A percentile compares a stretch with the other conserved stretches of the same genome.
These are phyloP conservation scores for Homarus gammarus DNA, from an alignment of 2,888 invertebrate species.

Conservation along the genomic window DNA sequence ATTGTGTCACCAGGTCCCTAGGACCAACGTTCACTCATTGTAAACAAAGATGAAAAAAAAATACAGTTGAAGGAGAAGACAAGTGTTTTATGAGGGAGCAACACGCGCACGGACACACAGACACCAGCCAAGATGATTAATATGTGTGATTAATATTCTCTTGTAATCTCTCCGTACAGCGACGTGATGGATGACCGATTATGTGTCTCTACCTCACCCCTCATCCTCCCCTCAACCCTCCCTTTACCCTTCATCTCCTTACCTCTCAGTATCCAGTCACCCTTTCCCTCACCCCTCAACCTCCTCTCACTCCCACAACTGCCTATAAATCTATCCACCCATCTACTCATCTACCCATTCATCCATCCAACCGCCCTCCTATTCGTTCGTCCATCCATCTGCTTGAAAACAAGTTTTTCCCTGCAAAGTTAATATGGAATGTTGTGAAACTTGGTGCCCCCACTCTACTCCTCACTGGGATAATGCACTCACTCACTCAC, in stretches of 20 bases:
- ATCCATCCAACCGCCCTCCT: neutral
- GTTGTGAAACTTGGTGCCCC: too few species aligned
- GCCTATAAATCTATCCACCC: neutral
- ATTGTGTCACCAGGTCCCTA: too few species aligned
- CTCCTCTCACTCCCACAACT: constrained; percentile 1
- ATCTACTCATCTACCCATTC: neutral
- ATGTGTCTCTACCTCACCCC: neutral
- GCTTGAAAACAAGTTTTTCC: neutral
- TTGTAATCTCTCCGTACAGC: neutral
- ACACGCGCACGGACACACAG: neutral
- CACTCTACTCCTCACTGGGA: neutral
- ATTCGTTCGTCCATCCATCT: neutral
- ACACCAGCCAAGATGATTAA: neutral
- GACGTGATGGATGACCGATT: neutral
- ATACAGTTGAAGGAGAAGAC: too few species aligned
- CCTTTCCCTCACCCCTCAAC: neutral
- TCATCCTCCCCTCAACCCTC: neutral
- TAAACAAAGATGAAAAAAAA: too few species aligned
- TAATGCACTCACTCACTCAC: neutral
- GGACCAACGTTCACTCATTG: neutral
- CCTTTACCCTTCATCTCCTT: constrained; percentile 3
- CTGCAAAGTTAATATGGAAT: too few species aligned
- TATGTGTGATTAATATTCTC: neutral
- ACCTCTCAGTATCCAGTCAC: constrained; percentile 3
- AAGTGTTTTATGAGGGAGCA: too few species aligned